Evolutionary conservation across 2,888 invertebrate species (phyloP).

Genomic region (Aquatica leii): DNA sequence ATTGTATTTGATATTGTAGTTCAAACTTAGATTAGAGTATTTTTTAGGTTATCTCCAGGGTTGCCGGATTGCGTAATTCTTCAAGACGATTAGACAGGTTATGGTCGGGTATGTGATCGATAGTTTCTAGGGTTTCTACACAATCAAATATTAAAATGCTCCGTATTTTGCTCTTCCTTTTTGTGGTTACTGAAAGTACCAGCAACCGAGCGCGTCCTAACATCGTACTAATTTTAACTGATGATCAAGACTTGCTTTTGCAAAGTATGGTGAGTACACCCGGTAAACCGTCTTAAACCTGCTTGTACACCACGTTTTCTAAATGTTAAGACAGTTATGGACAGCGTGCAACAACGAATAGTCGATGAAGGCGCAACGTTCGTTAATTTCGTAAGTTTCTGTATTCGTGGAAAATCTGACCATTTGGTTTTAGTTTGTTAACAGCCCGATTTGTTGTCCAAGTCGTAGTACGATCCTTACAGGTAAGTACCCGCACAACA

Average conservation of each 20-base stretch:
- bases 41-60: no score
- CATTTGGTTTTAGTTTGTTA: constrained; percentile 72
- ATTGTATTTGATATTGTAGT: no score
- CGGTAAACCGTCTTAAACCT: no score
- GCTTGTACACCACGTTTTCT: background rate
- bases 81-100: no score
- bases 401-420: background rate
- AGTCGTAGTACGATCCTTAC: constrained; percentile 87
- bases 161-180: no score
- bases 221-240: constrained; percentile 81
- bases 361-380: constrained; percentile 73
- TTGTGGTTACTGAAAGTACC: no score
- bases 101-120: no score
- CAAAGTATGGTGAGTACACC: constrained; percentile 79
- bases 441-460: constrained; percentile 89
- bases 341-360: constrained; percentile 69
- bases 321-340: constrained; percentile 64
- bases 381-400: constrained; percentile 67
- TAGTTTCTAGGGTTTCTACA: no score
- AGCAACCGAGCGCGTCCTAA: constrained; percentile 64
- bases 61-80: constrained; percentile 36
- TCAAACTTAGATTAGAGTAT: no score
- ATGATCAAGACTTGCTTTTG: constrained; percentile 85
- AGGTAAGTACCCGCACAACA: constrained; percentile 86
- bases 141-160: no score